A percentile compares a stretch with the other conserved stretches of the same genome.
Evolutionary conservation across 2,113 vertebrate species (phyloP).

Genomic region (Tenebrosternarchus preto): DNA sequence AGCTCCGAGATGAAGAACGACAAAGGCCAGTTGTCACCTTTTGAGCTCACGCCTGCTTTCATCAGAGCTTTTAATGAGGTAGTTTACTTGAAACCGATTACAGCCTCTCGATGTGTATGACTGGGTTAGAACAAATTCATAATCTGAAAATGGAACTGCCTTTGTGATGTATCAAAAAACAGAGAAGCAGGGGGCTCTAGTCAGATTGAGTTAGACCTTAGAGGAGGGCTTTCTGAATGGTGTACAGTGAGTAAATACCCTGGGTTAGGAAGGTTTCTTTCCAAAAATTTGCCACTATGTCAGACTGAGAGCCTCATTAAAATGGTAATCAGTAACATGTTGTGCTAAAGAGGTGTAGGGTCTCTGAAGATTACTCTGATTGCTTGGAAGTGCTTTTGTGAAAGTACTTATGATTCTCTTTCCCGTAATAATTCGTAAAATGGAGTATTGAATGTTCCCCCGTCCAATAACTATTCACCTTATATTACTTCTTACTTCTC

Average conservation of each 20-base stretch:
- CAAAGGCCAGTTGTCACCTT: background rate
- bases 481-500: background rate
- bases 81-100: background rate
- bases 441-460: too few relatives aligned
- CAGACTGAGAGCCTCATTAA: background rate
- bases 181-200: background rate
- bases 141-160: background rate
- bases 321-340: background rate
- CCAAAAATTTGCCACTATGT: background rate
- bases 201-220: background rate
- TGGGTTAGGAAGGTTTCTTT: background rate
- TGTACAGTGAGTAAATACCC: background rate
- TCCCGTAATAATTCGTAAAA: too few relatives aligned
- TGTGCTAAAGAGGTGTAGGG: too few relatives aligned
- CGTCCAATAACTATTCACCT: too few relatives aligned
- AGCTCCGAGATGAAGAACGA: background rate
- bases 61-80: background rate
- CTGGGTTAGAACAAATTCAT: background rate
- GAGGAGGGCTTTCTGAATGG: background rate
- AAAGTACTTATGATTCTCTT: too few relatives aligned
- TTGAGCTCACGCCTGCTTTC: conserved; percentile 1
- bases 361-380: too few relatives aligned
- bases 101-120: background rate
- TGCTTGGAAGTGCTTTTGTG: too few relatives aligned
- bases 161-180: background rate